Evolutionary conservation across 2,888 invertebrate species (phyloP), one percentile per base, ranked within the genome.

Genomic region (Ophion costatus): DNA sequence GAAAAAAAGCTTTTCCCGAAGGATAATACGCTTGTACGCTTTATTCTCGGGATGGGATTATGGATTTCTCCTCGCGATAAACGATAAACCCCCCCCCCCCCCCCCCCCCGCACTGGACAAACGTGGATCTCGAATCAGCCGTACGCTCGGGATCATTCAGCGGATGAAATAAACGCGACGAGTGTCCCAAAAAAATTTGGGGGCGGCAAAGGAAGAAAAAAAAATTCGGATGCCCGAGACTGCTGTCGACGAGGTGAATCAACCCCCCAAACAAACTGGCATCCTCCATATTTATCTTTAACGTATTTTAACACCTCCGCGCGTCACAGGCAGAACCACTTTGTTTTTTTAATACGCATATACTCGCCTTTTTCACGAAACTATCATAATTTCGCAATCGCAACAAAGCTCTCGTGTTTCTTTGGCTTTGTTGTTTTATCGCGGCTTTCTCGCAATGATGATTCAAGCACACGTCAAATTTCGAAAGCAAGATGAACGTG

Each of bases 401-500:
- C 56, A 56, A n/a, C 56, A 56, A n/a, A n/a, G 56, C 56, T 22
- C 1, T 11, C 7, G 0, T 59, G 59, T 57, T 61, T 29, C 10
- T 61, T 42, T 42, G 20, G 10, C 33, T 71, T 71, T 59, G 24
- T 61, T 81, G 17, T 29, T 38, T 38, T 9, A 38, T 38, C 38
- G 38, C 9, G 38, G 38, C 9, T 38, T 7, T 38, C 38, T 38
- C 38, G 6, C 42, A 51, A 10, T 45, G n/a, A 59, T 70, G n/a
- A 59, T 70, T 71, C 7, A 71, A 82, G 78, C 81, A 79, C 11
- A n/a, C 83, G 11, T 61, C 75, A 10, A 61, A 71, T 78, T 75
- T 76, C n/a, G 85, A 89, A 80, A 87, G 85, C 78, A 82, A 79
- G 79, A 92, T 92, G 92, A 92, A 91, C 78, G 89, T 90, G 11